phyloP scores from a whole-genome alignment of 1,140 invertebrate genomes.

The Eupeodes corollae region DNA sequence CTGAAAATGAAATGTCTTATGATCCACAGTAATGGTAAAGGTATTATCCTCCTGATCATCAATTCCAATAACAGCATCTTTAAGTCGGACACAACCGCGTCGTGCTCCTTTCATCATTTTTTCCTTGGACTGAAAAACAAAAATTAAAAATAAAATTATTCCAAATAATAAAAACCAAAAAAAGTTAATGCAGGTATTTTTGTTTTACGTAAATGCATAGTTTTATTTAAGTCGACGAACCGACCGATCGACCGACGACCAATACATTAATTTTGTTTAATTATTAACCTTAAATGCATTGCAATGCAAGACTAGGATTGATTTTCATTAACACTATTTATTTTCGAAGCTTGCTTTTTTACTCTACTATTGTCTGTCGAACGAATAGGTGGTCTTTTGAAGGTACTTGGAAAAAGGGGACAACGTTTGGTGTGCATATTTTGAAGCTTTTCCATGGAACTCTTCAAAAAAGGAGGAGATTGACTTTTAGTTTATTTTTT shows the following conservation, averaged over 20 bases:
- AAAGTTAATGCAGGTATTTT: background rate
- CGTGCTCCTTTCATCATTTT: slow-evolving; percentile 96
- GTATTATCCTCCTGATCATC: slow-evolving; percentile 98
- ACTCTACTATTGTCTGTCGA: too few species aligned
- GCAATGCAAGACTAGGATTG: slow-evolving; percentile 37
- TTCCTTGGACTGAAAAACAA: slow-evolving; percentile 79
- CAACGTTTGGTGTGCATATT: too few species aligned
- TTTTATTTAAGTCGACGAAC: too few species aligned
- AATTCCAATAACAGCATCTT: slow-evolving; percentile 94
- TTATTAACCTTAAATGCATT: slow-evolving; percentile 41
- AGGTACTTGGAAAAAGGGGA: too few species aligned
- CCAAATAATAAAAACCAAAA: background rate
- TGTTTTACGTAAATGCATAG: too few species aligned
- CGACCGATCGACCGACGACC: too few species aligned
- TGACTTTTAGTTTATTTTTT: too few species aligned
- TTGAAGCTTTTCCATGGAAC: too few species aligned
- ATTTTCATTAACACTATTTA: background rate
- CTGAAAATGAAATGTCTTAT: slow-evolving; percentile 98
- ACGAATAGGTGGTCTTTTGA: too few species aligned
- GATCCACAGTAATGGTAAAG: slow-evolving; percentile 97
- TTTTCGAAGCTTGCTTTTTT: slow-evolving; percentile 36
- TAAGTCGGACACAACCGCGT: slow-evolving; percentile 85
- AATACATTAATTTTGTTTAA: slow-evolving; percentile 24
- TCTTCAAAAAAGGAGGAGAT: too few species aligned
- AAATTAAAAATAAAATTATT: slow-evolving; percentile 2